Evolutionary conservation across 1,140 invertebrate species (phyloP).

Genomic region (Pseudomyrmex cubaensis): DNA sequence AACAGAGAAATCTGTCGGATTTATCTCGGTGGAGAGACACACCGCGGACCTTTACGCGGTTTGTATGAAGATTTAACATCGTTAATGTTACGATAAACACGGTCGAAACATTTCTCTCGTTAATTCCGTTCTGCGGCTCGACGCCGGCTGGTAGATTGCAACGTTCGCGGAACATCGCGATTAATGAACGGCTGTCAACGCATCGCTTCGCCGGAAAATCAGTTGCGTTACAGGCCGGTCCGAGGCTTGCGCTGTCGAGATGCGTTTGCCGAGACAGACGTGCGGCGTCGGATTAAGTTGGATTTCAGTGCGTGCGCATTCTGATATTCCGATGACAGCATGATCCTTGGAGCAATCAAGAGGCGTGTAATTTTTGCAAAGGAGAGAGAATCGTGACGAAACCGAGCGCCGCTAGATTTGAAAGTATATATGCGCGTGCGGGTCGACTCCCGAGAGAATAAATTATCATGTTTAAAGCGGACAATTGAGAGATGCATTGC

Average conservation of each 20-base stretch:
- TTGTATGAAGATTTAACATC: conserved; percentile 30
- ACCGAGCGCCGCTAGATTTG: conserved; percentile 4
- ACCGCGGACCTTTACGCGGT: background rate
- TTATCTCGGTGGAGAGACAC: conserved; percentile 31
- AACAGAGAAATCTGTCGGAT: background rate
- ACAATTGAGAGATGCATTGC: background rate
- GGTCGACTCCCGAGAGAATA: background rate
- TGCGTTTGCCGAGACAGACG: conserved; percentile 35
- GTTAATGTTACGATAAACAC: conserved; percentile 36
- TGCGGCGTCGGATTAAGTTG: conserved; percentile 44
- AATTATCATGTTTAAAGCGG: conserved; percentile 21
- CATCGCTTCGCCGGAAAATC: conserved; percentile 46
- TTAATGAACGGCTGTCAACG: conserved; percentile 58
- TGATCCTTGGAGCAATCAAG: conserved; percentile 46
- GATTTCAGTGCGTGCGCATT: conserved; percentile 30
- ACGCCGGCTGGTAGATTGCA: conserved; percentile 21
- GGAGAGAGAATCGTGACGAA: conserved; percentile 10
- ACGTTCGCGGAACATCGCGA: conserved; percentile 34
- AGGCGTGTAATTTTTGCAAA: conserved; percentile 41
- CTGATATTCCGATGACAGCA: conserved; percentile 51
- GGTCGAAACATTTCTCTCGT: conserved; percentile 23
- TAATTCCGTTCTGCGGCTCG: conserved; percentile 22
- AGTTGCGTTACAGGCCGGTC: conserved; percentile 17
- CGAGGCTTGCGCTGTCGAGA: conserved; percentile 33
- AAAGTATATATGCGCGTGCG: conserved; percentile 1